Conservation (phyloP, 2,797 vertebrate genomes). For the Amblyraja radiata region DNA sequence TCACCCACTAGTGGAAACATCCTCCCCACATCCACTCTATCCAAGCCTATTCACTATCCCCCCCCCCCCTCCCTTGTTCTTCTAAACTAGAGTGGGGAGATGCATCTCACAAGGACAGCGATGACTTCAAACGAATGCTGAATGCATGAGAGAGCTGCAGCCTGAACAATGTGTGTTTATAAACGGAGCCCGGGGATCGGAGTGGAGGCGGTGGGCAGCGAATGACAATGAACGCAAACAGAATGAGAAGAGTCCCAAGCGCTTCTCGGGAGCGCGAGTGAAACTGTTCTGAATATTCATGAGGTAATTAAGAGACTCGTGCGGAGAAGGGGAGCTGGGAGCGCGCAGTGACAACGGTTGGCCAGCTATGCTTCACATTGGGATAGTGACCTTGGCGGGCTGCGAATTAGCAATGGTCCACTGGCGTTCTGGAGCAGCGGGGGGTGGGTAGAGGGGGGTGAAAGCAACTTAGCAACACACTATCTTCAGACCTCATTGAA, state of each 20-base stretch:
- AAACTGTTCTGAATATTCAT: constrained; percentile 6
- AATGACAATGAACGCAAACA: constrained; percentile 20
- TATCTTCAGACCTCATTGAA: no score
- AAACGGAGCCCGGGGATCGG: constrained; percentile 10
- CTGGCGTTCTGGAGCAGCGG: not conserved
- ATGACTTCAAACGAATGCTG: not conserved
- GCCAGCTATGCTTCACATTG: not conserved
- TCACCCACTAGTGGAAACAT: no score
- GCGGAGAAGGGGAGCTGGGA: constrained; percentile 6
- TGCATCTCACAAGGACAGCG: not conserved
- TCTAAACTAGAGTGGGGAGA: no score
- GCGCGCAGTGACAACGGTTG: not conserved
- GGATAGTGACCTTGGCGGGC: not conserved
- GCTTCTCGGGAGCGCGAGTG: not conserved
- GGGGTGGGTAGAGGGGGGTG: no score
- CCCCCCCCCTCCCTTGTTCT: no score
- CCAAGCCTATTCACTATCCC: no score
- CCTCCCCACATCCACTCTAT: no score
- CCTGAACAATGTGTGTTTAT: not conserved
- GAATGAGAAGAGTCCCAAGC: constrained; percentile 8
- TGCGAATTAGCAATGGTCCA: not conserved
- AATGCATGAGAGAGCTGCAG: not conserved
- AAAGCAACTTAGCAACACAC: not conserved
- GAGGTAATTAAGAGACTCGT: constrained; percentile 1
- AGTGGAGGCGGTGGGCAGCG: not conserved